Conservation (phyloP, 2,888 invertebrate species). For the Hypsopygia costalis region DNA sequence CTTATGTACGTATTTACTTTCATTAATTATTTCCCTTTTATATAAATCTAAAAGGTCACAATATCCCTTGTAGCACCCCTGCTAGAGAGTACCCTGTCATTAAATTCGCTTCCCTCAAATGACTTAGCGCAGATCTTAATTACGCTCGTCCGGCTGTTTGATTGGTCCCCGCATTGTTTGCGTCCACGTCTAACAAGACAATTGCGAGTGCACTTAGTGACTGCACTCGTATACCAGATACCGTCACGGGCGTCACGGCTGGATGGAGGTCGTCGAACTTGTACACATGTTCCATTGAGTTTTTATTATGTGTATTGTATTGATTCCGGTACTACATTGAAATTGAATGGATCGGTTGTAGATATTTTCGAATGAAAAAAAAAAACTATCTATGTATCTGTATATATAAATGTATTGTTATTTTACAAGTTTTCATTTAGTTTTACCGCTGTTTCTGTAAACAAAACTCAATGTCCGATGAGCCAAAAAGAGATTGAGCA, state of each 20-base stretch:
- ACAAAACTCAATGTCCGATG: too few species aligned
- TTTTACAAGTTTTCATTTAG: too few species aligned
- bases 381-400: too few species aligned
- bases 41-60: too few species aligned
- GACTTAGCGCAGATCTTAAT: slow-evolving; percentile 66
- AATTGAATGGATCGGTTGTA: too few species aligned
- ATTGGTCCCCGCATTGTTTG: slow-evolving; percentile 63
- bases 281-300: background rate
- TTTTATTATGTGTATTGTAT: slow-evolving; percentile 1
- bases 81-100: background rate
- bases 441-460: too few species aligned
- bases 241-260: background rate
- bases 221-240: background rate
- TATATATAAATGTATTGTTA: too few species aligned
- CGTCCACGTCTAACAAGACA: slow-evolving; percentile 51
- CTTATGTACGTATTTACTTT: too few species aligned
- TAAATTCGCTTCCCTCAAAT: slow-evolving; percentile 46
- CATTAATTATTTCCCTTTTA: too few species aligned
- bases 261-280: slow-evolving; percentile 9
- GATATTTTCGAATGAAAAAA: too few species aligned
- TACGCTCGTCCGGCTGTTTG: slow-evolving; percentile 65
- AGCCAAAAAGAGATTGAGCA: too few species aligned
- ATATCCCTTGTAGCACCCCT: too few species aligned
- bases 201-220: slow-evolving; percentile 47
- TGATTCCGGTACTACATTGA: slow-evolving; percentile 5